Conservation (phyloP, 2,797 vertebrate species). For the Poeciliopsis gracilis region DNA sequence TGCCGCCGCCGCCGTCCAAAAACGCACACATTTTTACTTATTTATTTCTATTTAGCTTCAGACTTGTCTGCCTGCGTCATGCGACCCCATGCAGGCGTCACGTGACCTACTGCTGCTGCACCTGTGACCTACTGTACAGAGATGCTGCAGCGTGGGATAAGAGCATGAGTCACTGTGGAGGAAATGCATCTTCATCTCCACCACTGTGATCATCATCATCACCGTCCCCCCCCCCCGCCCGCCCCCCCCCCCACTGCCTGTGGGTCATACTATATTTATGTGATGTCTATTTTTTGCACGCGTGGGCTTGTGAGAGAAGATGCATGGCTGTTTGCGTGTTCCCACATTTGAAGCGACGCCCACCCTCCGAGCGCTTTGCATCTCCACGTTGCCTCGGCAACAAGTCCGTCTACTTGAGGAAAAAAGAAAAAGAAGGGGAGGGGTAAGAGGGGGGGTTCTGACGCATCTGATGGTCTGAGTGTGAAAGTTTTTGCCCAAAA, state of each 20-base stretch:
- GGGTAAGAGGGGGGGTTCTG: background rate
- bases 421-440: too few species aligned
- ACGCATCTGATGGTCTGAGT: conserved; percentile 36
- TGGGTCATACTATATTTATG: conserved; percentile 32
- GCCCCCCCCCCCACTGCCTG: conserved; percentile 6
- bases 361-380: conserved; percentile 43
- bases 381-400: conserved; percentile 63
- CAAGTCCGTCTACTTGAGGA: conserved; percentile 49
- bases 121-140: conserved; percentile 64
- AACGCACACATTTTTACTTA: conserved; percentile 3
- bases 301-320: conserved; percentile 36
- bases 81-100: conserved; percentile 44
- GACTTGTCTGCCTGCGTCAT: conserved; percentile 35
- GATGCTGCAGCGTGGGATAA: conserved; percentile 28
- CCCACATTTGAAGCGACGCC: conserved; percentile 33
- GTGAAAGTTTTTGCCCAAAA: conserved; percentile 21
- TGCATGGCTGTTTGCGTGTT: conserved; percentile 31
- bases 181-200: conserved; percentile 36
- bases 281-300: conserved; percentile 25
- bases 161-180: conserved; percentile 58
- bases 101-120: conserved; percentile 53
- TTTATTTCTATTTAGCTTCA: background rate
- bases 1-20: conserved; percentile 40
- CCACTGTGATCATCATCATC: conserved; percentile 27
- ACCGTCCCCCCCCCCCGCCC: conserved; percentile 3